Base-by-base conservation (phyloP, 2,113 vertebrate species). In the Ictidomys tridecemlineatus region DNA sequence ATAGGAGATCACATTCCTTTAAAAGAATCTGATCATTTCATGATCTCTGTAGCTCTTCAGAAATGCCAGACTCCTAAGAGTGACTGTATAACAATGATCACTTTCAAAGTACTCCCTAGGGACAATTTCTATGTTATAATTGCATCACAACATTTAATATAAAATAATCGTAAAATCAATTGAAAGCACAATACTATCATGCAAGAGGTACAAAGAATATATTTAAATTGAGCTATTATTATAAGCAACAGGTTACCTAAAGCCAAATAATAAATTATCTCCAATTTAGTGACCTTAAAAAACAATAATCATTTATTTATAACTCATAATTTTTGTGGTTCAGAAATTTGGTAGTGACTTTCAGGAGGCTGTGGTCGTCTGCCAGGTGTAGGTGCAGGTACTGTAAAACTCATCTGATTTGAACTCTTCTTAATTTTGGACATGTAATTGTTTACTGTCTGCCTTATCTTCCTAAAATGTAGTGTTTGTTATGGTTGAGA, bases 341-440 rank as follows among this genome's bases (percentile, higher is more conserved):
- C 53, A n/a, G 30, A 82, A 93, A 53, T 85, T 30, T 79, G 63
- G 32, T 32, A 32, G 10, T 32, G 34, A 37, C 51, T 48, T 30
- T 79, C 32, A 39, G 39, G n/a, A 53, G 9, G 1, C 61, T 85
- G 34, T 65, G 13, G 42, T 53, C 39, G 85, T 85, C 24, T 79
- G 14, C 39, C 11, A 1, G 39, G 61, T 42, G 0, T 26, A 2
- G 24, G 2, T 9, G 6, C 28, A 69, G 10, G 5, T 37, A 39
- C 48, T 4, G 20, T 58, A 72, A 70, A 28, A 32, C 22, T 79
- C 5, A 39, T 53, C n/a, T 18, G 34, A 8, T 26, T 37, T 3
- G 10, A 20, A 42, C 65, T 73, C 30, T 69, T 32, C 39, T 93
- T 85, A 85, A 96, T 80, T 63, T 85, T 45, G 9, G 53, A 42